phyloP scores from a whole-genome alignment of 2,113 vertebrate genomes.

The Tapirus terrestris region DNA sequence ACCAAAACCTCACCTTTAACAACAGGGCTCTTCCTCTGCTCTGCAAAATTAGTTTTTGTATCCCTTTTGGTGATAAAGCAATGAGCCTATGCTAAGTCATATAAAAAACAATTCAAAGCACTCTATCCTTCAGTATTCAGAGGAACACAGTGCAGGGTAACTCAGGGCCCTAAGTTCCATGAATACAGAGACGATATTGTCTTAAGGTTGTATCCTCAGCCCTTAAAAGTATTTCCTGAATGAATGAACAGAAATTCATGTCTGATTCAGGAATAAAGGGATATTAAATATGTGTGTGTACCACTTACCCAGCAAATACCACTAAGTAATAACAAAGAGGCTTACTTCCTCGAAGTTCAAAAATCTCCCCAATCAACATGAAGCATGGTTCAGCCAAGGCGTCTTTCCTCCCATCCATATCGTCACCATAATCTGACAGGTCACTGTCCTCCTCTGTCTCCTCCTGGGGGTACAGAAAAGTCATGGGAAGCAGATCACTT shows the following conservation, averaged over 20 bases:
- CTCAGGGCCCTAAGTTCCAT: fast-evolving
- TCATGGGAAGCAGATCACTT: background rate
- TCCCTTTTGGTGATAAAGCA: background rate
- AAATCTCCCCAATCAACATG: constrained; percentile 99
- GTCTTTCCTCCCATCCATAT: constrained; percentile 93
- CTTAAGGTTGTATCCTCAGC: background rate
- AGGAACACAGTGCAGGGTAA: background rate
- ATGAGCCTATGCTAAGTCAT: background rate
- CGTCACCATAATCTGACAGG: constrained; percentile 94
- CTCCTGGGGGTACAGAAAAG: constrained; percentile 83
- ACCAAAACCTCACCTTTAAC: background rate
- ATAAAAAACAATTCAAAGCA: constrained; percentile 51
- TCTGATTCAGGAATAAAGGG: background rate
- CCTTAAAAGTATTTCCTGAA: background rate
- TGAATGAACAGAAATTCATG: background rate
- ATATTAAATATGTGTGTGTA: background rate
- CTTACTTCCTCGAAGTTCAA: constrained; percentile 99
- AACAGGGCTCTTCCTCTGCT: background rate
- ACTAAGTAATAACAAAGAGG: background rate
- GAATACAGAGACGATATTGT: background rate
- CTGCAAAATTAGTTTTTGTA: background rate
- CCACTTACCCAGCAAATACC: background rate
- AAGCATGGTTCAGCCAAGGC: constrained; percentile 97
- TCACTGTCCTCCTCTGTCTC: constrained; percentile 94
- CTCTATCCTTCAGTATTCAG: background rate